Evolutionary conservation across 2,797 vertebrate genomes (phyloP), one percentile per base, ranked within the genome.

Genomic region (Choloepus didactylus): DNA sequence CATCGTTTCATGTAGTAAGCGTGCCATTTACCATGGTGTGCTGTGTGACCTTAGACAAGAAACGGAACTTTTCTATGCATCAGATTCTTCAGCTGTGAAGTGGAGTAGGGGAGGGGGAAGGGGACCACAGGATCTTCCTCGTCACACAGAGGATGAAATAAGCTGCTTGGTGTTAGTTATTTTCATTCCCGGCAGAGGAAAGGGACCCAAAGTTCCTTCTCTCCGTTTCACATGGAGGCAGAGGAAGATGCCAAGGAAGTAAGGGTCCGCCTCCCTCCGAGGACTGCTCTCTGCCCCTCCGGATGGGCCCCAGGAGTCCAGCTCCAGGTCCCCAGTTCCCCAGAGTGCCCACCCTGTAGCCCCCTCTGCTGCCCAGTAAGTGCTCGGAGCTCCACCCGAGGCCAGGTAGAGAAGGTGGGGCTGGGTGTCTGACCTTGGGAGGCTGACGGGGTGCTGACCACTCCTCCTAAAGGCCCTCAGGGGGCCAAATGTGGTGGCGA

Each of bases 21-120:
- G 23, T 12, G 35, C 4, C 60, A 5, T 19, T 83, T 75, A 38
- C 69, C 49, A 1, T 3, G 2, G 10, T 9, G 38, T 14, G 69
- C 92, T 51, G 64, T 85, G 89, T 88, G 73, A 51, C 49, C 59
- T 72, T 19, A 7, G 35, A 69, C 2, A n/a, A 62, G 64, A 82
- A 67, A 80, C 31, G 6, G n/a, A 49, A 54, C 73, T 7, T 87
- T 85, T 75, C 93, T 95, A 66, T 66, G 64, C 70, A 29, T 91
- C 76, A 46, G 12, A 23, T 75, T 73, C 27, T 31, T 35, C 60
- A 35, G 86, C 73, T 80, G 54, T 19, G 51, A 59, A 69, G 16
- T 23, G 38, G 25, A 4, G 25, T 51, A 15, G 12, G 6, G 21
- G 3, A 2, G 3, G 4, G 21, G 38, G 23, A 31, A 66, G 14